A percentile compares a stretch with the other conserved stretches of the same genome.
Evolutionary conservation across 92 coral and sea anemone species (phyloP).

Genomic region (Umimayanthus chanpuru): DNA sequence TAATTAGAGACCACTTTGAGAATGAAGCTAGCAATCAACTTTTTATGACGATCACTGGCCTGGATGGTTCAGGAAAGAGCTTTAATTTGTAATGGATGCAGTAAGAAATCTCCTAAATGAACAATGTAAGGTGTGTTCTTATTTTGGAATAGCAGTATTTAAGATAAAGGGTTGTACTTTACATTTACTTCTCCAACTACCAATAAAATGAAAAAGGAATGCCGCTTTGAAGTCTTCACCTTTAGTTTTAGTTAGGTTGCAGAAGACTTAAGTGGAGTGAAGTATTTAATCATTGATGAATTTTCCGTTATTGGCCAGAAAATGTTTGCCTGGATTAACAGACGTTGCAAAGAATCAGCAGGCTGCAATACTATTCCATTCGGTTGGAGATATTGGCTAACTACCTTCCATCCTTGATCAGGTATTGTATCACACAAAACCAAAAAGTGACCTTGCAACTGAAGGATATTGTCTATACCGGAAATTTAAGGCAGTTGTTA

Average conservation of each 20-base stretch:
- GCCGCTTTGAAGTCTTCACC: constrained; percentile 49
- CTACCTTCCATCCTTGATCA: constrained; percentile 52
- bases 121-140: constrained; percentile 57
- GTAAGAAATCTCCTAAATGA: constrained; percentile 34
- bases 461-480: constrained; percentile 29
- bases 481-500: constrained; percentile 32
- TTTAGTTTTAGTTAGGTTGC: constrained; percentile 42
- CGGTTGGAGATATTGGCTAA: constrained; percentile 58
- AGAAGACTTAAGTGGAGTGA: constrained; percentile 45
- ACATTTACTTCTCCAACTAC: constrained; percentile 57
- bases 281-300: constrained; percentile 65
- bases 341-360: constrained; percentile 63
- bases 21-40: constrained; percentile 46
- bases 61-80: constrained; percentile 63
- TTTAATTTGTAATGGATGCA: constrained; percentile 63
- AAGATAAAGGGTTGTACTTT: constrained; percentile 50
- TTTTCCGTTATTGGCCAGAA: constrained; percentile 58
- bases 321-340: constrained; percentile 65
- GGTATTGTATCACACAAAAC: constrained; percentile 45
- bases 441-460: constrained; percentile 35
- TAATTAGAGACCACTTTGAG: constrained; percentile 49
- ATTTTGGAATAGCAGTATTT: constrained; percentile 64
- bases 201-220: constrained; percentile 56
- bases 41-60: constrained; percentile 55
- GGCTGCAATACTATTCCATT: constrained; percentile 55